Conservation (phyloP, 2,113 vertebrate genomes). For the Alethe diademata region DNA sequence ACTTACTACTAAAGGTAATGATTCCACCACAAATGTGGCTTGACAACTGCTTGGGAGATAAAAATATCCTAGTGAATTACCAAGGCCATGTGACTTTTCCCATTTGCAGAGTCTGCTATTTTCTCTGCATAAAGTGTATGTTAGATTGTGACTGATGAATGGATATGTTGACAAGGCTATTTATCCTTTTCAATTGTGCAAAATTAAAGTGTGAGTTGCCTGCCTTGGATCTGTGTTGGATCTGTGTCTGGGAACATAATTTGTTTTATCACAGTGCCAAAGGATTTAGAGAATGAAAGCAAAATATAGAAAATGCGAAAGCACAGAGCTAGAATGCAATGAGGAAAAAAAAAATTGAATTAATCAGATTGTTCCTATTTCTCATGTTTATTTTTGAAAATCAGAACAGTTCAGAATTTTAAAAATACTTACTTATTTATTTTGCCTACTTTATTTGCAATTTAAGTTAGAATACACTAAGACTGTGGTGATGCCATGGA, state of each 20-base stretch:
- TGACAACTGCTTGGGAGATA: neutral
- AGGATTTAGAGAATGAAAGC: neutral
- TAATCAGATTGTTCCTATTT: neutral
- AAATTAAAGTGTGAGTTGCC: neutral
- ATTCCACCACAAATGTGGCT: neutral
- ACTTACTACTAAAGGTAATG: neutral
- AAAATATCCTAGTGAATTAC: neutral
- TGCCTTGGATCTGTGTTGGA: neutral
- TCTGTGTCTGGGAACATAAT: neutral
- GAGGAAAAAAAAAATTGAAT: neutral
- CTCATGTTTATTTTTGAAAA: neutral
- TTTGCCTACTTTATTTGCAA: neutral
- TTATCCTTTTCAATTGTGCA: neutral
- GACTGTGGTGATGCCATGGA: neutral
- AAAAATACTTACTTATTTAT: neutral
- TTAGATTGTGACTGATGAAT: neutral
- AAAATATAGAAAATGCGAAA: neutral
- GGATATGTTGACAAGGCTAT: neutral
- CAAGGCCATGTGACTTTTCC: neutral
- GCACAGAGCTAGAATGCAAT: neutral
- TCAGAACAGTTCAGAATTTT: neutral
- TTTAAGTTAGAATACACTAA: neutral
- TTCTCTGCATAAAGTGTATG: neutral
- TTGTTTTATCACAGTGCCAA: neutral
- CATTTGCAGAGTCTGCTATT: neutral